phyloP scores from a whole-genome alignment of 1,140 invertebrate species.

The Zaprionus lachaisei region DNA sequence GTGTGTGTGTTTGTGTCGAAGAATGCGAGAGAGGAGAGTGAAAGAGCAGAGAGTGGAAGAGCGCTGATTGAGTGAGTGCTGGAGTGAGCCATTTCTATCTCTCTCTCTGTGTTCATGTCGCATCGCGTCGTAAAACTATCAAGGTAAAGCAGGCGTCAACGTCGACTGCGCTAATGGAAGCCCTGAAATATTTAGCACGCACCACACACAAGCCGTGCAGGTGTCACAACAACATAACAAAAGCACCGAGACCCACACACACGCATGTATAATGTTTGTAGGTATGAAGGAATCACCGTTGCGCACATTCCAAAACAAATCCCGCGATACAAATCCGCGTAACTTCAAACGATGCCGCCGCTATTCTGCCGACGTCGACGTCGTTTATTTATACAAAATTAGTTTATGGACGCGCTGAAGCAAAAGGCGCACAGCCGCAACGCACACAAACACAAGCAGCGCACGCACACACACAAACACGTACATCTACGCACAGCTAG shows the following conservation, averaged over 20 bases:
- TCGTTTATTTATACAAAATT: conserved; percentile 77
- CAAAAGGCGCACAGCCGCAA: conserved; percentile 38
- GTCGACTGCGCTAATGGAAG: conserved; percentile 60
- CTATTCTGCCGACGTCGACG: conserved; percentile 10
- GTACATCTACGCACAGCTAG: conserved; percentile 4
- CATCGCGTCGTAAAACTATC: conserved; percentile 42
- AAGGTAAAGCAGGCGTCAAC: conserved; percentile 25
- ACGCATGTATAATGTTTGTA: neutral
- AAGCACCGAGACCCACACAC: neutral
- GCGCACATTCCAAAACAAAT: conserved; percentile 57
- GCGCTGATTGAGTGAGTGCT: no score
- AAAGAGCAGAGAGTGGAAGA: neutral
- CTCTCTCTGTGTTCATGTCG: conserved; percentile 16
- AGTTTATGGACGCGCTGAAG: conserved; percentile 66
- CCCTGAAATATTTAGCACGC: conserved; percentile 44
- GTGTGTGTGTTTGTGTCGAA: neutral
- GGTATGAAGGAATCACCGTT: conserved; percentile 41
- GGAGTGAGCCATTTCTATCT: neutral
- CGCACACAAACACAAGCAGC: conserved; percentile 13
- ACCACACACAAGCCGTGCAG: conserved; percentile 45
- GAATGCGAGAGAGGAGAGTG: no score
- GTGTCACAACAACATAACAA: conserved; percentile 50
- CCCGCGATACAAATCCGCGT: conserved; percentile 46
- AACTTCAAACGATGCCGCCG: conserved; percentile 68
- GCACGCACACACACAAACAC: neutral